Evolutionary conservation across 37 sponge, comb jelly and placozoan species (phyloP).

Genomic region (Eunapius fragilis): DNA sequence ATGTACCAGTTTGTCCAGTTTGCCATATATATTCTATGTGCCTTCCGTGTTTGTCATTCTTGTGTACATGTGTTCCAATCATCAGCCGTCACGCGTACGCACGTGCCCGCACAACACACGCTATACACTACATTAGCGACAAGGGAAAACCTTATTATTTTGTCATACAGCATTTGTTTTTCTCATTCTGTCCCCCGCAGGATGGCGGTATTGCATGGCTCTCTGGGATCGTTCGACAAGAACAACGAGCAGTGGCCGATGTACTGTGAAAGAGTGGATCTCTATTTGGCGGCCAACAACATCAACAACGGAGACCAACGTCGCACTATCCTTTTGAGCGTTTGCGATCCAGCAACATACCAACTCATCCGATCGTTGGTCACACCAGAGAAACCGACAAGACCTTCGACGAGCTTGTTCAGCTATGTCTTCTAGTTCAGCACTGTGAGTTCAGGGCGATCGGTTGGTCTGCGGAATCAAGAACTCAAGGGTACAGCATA

Average conservation of each 20-base stretch:
- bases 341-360: conserved; percentile 4
- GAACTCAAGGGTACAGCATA: conserved; percentile 4
- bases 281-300: conserved; percentile 21
- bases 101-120: too few relatives aligned
- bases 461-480: conserved; percentile 39
- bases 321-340: neutral
- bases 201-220: too few relatives aligned
- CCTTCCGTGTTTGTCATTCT: too few relatives aligned
- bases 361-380: conserved; percentile 14
- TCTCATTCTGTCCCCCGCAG: too few relatives aligned
- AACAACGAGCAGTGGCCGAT: conserved; percentile 36
- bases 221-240: too few relatives aligned
- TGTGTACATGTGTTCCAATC: too few relatives aligned
- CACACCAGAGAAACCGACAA: conserved; percentile 35
- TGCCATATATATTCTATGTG: too few relatives aligned
- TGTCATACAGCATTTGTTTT: too few relatives aligned
- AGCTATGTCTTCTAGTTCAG: conserved; percentile 9
- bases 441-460: conserved; percentile 39
- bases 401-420: conserved; percentile 15
- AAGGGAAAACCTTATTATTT: too few relatives aligned
- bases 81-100: too few relatives aligned
- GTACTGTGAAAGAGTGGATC: conserved; percentile 19
- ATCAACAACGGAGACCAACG: conserved; percentile 4
- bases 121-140: too few relatives aligned
- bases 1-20: too few relatives aligned